These are phyloP conservation scores for Heliocidaris erythrogramma DNA, from an alignment of 35 echinoderm and acorn worm genomes.

Conservation along the genomic window DNA sequence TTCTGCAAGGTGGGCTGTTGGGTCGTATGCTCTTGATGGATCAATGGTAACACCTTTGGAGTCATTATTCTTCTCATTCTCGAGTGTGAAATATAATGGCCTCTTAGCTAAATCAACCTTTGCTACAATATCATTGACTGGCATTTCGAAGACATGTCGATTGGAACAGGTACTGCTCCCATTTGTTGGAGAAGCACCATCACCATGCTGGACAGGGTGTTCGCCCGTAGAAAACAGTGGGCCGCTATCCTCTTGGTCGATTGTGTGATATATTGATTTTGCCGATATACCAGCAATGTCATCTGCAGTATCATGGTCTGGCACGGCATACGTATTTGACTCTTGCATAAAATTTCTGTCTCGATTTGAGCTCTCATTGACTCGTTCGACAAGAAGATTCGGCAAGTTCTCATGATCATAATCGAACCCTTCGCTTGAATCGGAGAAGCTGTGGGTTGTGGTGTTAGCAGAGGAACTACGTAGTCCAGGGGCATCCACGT, in stretches of 20 bases:
- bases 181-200: not conserved
- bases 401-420: not conserved
- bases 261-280: not conserved
- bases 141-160: not conserved
- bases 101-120: not conserved
- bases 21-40: not conserved
- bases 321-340: not conserved
- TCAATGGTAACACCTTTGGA: not conserved
- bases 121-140: not conserved
- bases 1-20: not conserved
- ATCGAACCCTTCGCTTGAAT: not conserved
- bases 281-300: not conserved
- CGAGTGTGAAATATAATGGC: not conserved
- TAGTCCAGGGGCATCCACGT: not conserved
- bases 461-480: not conserved
- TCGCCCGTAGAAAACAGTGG: not conserved
- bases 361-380: not conserved
- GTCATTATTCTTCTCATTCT: not conserved
- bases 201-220: not conserved
- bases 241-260: not conserved
- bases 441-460: not conserved
- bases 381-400: not conserved
- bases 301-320: not conserved
- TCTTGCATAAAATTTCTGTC: not conserved
- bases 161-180: not conserved